Conservation (phyloP, 2,113 vertebrate species). For the Rhinichthys klamathensis region DNA sequence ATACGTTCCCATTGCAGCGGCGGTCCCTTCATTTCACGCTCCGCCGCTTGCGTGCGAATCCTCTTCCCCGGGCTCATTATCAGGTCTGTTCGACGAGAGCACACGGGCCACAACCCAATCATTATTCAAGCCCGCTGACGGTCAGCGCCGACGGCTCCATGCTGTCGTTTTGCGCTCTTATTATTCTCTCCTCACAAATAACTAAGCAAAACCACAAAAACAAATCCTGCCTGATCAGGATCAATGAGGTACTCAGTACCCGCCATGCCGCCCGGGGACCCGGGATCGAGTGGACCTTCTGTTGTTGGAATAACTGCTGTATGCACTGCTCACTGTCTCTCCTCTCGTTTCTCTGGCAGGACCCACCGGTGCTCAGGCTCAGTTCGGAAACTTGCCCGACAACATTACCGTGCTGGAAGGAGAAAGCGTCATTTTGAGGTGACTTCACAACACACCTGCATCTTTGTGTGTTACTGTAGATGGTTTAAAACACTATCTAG, state of each 20-base stretch:
- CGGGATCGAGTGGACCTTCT: slow-evolving; percentile 56
- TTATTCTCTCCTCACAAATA: slow-evolving; percentile 65
- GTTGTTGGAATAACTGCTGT: slow-evolving; percentile 57
- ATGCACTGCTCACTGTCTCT: slow-evolving; percentile 49
- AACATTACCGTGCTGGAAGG: slow-evolving; percentile 81
- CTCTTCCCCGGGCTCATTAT: slow-evolving; percentile 81
- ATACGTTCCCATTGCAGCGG: slow-evolving; percentile 70
- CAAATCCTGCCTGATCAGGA: slow-evolving; percentile 43
- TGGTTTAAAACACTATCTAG: no score
- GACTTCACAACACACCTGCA: slow-evolving; percentile 66
- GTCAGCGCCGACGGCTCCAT: slow-evolving; percentile 66
- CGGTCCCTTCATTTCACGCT: slow-evolving; percentile 83
- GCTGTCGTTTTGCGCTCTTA: slow-evolving; percentile 67
- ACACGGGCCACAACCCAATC: slow-evolving; percentile 66
- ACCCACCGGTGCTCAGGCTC: slow-evolving; percentile 66
- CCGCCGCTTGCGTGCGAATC: slow-evolving; percentile 73
- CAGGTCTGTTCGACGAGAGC: slow-evolving; percentile 71
- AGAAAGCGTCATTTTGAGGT: slow-evolving; percentile 78
- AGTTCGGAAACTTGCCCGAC: slow-evolving; percentile 77
- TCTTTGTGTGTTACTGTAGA: slow-evolving; percentile 52
- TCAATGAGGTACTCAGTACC: slow-evolving; percentile 41
- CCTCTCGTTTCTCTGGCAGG: slow-evolving; percentile 68
- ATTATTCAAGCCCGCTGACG: slow-evolving; percentile 71
- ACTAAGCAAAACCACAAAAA: slow-evolving; percentile 55
- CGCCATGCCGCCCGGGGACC: slow-evolving; percentile 30